Conservation (phyloP, 2,888 invertebrate species). For the Platycheirus rosarum region DNA sequence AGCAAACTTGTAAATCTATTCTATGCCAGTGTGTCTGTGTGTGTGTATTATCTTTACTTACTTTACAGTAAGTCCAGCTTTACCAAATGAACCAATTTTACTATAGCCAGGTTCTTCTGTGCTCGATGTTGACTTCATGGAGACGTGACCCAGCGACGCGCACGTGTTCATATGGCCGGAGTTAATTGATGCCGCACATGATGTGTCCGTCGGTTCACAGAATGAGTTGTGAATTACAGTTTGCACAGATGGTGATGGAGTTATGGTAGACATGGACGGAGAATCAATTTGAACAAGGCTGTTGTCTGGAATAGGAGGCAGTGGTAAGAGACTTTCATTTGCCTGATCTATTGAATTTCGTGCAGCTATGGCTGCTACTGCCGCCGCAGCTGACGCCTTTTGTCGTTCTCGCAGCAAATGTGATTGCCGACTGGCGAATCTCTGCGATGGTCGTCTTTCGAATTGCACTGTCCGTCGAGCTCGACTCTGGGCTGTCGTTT, state of each 20-base stretch:
- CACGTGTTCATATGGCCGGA: constrained; percentile 79
- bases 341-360: constrained; percentile 78
- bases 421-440: constrained; percentile 96
- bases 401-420: constrained; percentile 93
- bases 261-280: constrained; percentile 77
- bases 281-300: constrained; percentile 65
- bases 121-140: constrained; percentile 82
- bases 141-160: constrained; percentile 81
- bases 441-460: constrained; percentile 97
- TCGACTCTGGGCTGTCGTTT: constrained; percentile 95
- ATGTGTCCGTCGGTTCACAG: constrained; percentile 75
- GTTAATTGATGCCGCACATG: constrained; percentile 79
- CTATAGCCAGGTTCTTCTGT: constrained; percentile 81
- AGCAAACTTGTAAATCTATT: constrained; percentile 27
- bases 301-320: constrained; percentile 72
- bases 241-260: constrained; percentile 81
- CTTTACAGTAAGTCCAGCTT: constrained; percentile 82
- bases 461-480: constrained; percentile 97
- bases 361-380: constrained; percentile 79
- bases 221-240: constrained; percentile 81
- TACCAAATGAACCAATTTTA: constrained; percentile 83
- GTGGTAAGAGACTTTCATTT: constrained; percentile 77
- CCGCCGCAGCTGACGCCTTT: constrained; percentile 80
- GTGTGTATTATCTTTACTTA: constrained; percentile 75
- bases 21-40: constrained; percentile 10